Evolutionary conservation across 2,113 vertebrate species (phyloP), one percentile per base, ranked within the genome.

Genomic region (Microtus ochrogaster): DNA sequence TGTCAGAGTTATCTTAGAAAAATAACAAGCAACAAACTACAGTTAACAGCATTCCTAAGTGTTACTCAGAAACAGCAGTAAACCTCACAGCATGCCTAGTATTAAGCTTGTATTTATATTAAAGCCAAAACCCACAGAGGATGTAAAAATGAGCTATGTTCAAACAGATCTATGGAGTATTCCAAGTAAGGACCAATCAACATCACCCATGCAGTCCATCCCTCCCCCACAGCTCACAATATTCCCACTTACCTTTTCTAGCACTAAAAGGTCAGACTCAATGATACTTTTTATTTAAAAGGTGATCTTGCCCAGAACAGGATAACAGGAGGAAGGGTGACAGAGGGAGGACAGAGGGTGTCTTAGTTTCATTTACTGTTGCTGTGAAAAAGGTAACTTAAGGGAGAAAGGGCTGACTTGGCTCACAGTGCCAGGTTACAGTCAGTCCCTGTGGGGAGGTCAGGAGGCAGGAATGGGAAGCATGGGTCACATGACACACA

Each of bases 1-100:
- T 72, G 33, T 82, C 74, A 91, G 55, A 91, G 52, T 89, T 91
- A 79, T 73, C 61, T 91, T 79, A 65, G 36, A 90, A 92, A 97
- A 96, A 76, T 28, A 96, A 84, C 19, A 93, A 91, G 11, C 61
- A 70, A 79, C 24, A 74, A 49, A 41, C 39, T 90, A 92, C 90
- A 94, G 85, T 77, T 21, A 92, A 36, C 30, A 93, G n/a, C 36
- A 92, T n/a, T 82, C 93, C 55, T 83, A 24, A 96, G 13, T 39
- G 44, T 39, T 70, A 8, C 78, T 70, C 47, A 88, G 55, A 93
- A 93, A 33, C 28, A 94, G 39, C 28, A 95, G 65, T 30, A 12
- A 28, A 89, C 7, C 82, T 94, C 26, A 93, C 84, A 61, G 44
- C 86, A 93, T 12, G 89, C 26, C 5, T 68, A 26, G 63, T 52